Evolutionary conservation across 2,888 invertebrate species (phyloP).

Genomic region (Heliconius cydno): DNA sequence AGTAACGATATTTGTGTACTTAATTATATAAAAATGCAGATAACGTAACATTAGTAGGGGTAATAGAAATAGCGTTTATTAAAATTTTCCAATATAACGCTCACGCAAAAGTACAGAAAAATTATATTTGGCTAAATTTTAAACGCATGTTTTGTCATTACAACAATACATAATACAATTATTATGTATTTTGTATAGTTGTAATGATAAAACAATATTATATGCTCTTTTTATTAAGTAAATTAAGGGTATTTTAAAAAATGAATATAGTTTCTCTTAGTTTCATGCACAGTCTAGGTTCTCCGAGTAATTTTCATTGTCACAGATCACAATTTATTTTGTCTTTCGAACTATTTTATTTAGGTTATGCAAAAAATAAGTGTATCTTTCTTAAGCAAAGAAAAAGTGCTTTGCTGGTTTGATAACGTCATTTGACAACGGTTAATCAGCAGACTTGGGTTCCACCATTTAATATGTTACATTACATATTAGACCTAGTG

Average conservation of each 20-base stretch:
- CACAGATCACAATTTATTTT: not conserved
- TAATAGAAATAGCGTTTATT: not conserved
- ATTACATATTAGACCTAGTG: too few relatives aligned
- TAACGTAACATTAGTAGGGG: constrained; percentile 13
- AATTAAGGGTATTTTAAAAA: not conserved
- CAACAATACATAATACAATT: constrained; percentile 1
- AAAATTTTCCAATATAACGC: not conserved
- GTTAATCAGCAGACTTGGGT: not conserved
- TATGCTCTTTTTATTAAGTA: not conserved
- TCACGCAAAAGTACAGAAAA: not conserved
- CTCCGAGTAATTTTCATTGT: not conserved
- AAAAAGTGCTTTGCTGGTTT: not conserved
- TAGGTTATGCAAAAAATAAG: too few relatives aligned
- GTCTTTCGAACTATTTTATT: not conserved
- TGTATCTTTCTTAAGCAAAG: not conserved
- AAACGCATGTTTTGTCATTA: not conserved
- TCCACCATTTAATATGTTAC: too few relatives aligned
- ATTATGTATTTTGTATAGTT: too few relatives aligned
- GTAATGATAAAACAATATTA: too few relatives aligned
- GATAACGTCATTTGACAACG: not conserved
- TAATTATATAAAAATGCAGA: not conserved
- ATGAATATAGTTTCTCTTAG: not conserved
- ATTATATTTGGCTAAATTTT: not conserved
- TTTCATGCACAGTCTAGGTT: not conserved
- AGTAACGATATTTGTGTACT: not conserved